A percentile compares a stretch with the other conserved stretches of the same genome.
Conservation (phyloP, 2,113 vertebrate species). For the Orthonyx spaldingii region DNA sequence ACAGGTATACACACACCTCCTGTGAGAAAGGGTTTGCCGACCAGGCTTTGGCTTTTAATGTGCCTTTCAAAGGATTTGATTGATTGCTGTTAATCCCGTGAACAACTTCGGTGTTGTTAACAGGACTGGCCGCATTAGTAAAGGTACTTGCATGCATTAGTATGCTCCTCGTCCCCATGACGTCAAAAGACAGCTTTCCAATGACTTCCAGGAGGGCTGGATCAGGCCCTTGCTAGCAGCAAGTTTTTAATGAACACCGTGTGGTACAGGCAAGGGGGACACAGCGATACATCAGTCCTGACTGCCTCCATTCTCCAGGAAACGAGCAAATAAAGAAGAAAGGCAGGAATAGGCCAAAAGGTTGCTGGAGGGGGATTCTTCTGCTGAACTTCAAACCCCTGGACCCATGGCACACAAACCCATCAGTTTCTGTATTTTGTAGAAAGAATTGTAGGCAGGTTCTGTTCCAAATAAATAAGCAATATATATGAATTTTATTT, state of each 20-base stretch:
- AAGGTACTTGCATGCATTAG: constrained; percentile 31
- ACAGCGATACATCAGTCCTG: background rate
- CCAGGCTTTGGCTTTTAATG: constrained; percentile 30
- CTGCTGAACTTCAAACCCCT: background rate
- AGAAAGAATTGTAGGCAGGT: background rate
- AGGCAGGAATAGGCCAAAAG: background rate
- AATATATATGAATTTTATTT: background rate
- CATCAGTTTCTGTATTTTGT: accelerated
- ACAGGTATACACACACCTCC: background rate
- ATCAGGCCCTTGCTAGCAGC: constrained; percentile 52
- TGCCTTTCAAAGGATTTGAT: constrained; percentile 46
- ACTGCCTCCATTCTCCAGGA: background rate
- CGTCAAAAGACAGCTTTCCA: constrained; percentile 43
- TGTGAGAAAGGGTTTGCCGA: background rate
- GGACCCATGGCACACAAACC: background rate
- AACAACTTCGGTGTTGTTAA: constrained; percentile 53
- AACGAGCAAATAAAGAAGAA: background rate
- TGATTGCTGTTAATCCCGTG: constrained; percentile 60
- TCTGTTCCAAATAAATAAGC: background rate
- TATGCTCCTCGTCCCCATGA: constrained; percentile 47
- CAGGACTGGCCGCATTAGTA: constrained; percentile 46
- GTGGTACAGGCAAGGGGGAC: background rate
- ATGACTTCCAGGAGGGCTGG: constrained; percentile 41
- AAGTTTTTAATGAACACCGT: constrained; percentile 48
- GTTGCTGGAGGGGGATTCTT: constrained; percentile 13